Base-by-base conservation (phyloP, 2,113 vertebrate species). In the Poeciliopsis turrubarensis region DNA sequence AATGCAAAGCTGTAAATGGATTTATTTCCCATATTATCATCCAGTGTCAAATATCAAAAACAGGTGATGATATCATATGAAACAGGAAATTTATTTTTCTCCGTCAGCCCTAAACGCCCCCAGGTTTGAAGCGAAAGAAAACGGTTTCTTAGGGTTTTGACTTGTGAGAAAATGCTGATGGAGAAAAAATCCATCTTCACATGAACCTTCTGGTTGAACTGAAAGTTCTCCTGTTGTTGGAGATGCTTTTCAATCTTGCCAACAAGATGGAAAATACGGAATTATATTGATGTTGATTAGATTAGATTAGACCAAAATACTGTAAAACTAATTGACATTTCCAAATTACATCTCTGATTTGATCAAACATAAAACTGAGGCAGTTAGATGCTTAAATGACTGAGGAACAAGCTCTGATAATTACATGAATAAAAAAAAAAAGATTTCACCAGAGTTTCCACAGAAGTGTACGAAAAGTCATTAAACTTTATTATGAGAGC, bases 401-500 rank as follows among this genome's bases (percentile, higher is more conserved):
- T 9, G 1, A 64, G 60, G 64, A 39, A 60, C 63, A 78, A 60
- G 12, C 44, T 71, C 19, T 72, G 60, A 41, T 76, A 57, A 83
- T 57, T 73, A 65, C 44, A 22, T 64, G 68, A 15, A 41, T 3
- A 41, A 54, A 77, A 71, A 76, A 47, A 72, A 3, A 1, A 11
- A 57, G 69, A 65, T 83, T 44, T 44, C 68, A 69, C 65, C 70
- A 41, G 31, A 60, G 54, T 31, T 57, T 25, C 22, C 51, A 54
- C 9, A 25, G 51, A 54, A 75, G 74, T 29, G 47, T 10, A 47
- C 4, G 39, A 51, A 72, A 69, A 68, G 26, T 79, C 79, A 86
- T 70, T 68, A 30, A 65, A 70, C 65, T 70, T 82, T 37, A 70
- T 80, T 71, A 86, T 73, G 14, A 71, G 73, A 75, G 44, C 14